Percentiles rank a stretch among this genome's conserved stretches.
phyloP scores from a whole-genome alignment of 2,888 invertebrate species.

The Reticulitermes lucifugus region DNA sequence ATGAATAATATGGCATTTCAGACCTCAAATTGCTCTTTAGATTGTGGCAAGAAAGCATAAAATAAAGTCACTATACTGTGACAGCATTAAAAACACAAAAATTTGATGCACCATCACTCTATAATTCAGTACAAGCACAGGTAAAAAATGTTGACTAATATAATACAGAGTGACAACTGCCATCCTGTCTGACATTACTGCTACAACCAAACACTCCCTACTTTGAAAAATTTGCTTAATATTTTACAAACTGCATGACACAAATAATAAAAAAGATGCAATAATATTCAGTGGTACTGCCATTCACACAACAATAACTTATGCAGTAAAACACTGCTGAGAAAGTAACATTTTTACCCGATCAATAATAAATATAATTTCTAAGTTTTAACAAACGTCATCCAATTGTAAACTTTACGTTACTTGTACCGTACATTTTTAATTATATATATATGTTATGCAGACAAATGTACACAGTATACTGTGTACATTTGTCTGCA shows the following conservation, averaged over 20 bases:
- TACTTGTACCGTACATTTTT: no score
- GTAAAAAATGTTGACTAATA: background rate
- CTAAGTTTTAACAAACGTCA: no score
- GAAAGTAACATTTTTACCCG: background rate
- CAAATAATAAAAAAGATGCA: slow-evolving; percentile 16
- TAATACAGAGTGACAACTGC: background rate
- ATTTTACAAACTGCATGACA: background rate
- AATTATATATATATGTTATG: no score
- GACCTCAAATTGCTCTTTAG: background rate
- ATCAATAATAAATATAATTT: slow-evolving; percentile 6
- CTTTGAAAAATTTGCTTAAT: slow-evolving; percentile 12
- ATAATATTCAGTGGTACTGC: background rate
- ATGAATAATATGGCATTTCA: background rate
- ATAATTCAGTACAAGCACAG: background rate
- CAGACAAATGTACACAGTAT: no score
- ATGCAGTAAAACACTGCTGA: slow-evolving; percentile 4
- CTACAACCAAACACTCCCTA: background rate
- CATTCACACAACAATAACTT: slow-evolving; percentile 8
- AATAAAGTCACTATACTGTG: no score
- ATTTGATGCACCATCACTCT: background rate
- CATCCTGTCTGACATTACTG: background rate
- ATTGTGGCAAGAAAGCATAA: background rate
- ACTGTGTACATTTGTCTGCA: no score
- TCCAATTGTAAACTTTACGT: no score
- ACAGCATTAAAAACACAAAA: background rate